Evolutionary conservation across 2,888 invertebrate genomes (phyloP), one percentile per base, ranked within the genome.

Genomic region (Megaustenia siamemsis): DNA sequence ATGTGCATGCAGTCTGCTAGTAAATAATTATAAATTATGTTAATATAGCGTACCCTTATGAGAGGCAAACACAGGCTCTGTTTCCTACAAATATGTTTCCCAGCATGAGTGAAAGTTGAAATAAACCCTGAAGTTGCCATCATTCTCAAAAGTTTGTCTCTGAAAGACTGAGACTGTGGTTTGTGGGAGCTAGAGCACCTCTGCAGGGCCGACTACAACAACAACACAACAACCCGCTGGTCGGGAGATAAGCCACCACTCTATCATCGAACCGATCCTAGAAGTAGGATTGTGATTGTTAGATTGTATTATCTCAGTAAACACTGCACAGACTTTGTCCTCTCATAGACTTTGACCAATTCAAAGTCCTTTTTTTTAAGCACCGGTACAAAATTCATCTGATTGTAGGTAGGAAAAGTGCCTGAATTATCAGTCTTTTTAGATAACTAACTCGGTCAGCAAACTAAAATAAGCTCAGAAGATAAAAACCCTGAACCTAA

Each of bases 311-410:
- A 69, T 69, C 69, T 24, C 40, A 24, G 69, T 69, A 69, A 69
- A 69, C 40, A 69, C 69, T 40, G 69, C 38, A 10, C 32, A 73
- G 73, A 73, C 73, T 73, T 73, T 73, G 73, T 32, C 28, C 73
- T 73, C 43, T 21, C 69, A 15, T 38, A 32, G 73, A 73, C 73
- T 73, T 73, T 73, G 73, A 49, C 45, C 73, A 32, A 28, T 32
- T 49, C 32, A 32, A 73, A 73, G 28, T 45, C 35, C 49, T 49
- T 32, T 21, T 73, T 49, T 73, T 45, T 24, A 43, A 3, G 1
- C 32, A 32, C 2, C 32, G 32, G 63, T 6, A 32, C 8, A 28
- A 71, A 43, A 71, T n/a, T 43, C 5, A 12, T 71, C 5, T 43
- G n/a, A 0, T n/a, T 45, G n/a, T 12, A 43, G 21, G 71, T 3